Evolutionary conservation across 2,888 invertebrate genomes (phyloP), one percentile per base, ranked within the genome.

Genomic region (Phymatocera aterrima): DNA sequence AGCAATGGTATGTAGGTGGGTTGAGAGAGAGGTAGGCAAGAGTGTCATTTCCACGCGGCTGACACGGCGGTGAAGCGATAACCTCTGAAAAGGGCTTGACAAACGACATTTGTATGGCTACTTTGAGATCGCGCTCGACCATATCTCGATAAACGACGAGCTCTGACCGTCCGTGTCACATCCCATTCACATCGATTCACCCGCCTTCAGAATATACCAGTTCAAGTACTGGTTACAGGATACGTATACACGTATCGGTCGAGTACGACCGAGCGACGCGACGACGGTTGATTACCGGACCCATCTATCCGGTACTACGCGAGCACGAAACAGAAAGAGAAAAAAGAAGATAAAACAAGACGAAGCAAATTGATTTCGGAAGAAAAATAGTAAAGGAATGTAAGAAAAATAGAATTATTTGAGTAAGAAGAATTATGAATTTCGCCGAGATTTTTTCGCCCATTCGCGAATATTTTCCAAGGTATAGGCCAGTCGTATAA

Each of bases 91-190:
- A 51, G 72, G 72, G 72, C n/a, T 51, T 72, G 51, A 72, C 72
- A 72, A 72, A 72, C 54, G 72, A 72, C 72, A 54, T 72, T 72
- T 51, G 31, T 72, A 72, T 54, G 72, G 72, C 48, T 72, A 72
- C 72, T 72, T 51, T 34, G 51, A 43, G 54, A 72, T 51, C 72
- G 37, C 51, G 72, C 48, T 72, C 72, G 51, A 31, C 31, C 51
- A 72, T 51, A 72, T 54, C 51, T 31, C 34, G 72, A 51, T 48
- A 48, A 48, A 48, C 72, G 31, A 34, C n/a, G 68, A 43, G n/a
- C 21, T 37, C 31, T 28, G 61, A 37, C 31, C 68, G 28, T 57
- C 46, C 61, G 61, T 64, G 68, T 68, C 68, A 68, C 43, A 46
- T 68, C 21, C 24, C 68, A 28, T 46, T 68, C 46, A 15, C 68